A percentile compares a stretch with the other conserved stretches of the same genome.
Conservation (phyloP, 2,113 vertebrate species). For the Caracal caracal region DNA sequence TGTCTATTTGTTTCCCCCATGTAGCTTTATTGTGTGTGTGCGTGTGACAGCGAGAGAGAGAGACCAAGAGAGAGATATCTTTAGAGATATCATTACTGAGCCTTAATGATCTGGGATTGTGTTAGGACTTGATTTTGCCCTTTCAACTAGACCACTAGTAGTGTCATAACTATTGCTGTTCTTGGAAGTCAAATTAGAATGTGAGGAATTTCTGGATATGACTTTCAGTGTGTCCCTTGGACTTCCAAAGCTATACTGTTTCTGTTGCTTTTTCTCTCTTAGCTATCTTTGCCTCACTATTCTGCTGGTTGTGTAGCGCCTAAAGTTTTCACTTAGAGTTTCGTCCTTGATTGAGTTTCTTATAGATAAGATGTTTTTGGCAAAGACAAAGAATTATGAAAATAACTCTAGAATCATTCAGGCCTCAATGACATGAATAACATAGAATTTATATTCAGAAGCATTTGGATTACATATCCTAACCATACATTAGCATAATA, state of each 20-base stretch:
- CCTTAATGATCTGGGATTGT: neutral
- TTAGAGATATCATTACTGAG: neutral
- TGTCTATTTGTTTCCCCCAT: neutral
- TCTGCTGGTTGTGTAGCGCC: neutral
- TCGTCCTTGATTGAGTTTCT: neutral
- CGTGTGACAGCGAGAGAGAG: neutral
- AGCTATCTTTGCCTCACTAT: neutral
- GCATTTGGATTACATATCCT: neutral
- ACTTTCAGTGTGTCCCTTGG: neutral
- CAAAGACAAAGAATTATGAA: neutral
- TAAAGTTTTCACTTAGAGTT: neutral
- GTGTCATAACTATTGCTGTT: neutral
- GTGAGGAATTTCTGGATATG: neutral
- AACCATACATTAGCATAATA: neutral
- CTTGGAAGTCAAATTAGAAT: conserved; percentile 9
- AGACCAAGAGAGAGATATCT: neutral
- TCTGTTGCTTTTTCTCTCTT: neutral
- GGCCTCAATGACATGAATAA: neutral
- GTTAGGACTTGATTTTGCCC: neutral
- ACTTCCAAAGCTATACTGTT: neutral
- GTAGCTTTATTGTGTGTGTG: neutral
- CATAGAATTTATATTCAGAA: neutral
- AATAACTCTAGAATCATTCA: neutral
- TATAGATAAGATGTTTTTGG: neutral
- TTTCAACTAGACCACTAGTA: neutral